Evolutionary conservation across 2,797 vertebrate genomes (phyloP).

Genomic region (Melopsittacus undulatus): DNA sequence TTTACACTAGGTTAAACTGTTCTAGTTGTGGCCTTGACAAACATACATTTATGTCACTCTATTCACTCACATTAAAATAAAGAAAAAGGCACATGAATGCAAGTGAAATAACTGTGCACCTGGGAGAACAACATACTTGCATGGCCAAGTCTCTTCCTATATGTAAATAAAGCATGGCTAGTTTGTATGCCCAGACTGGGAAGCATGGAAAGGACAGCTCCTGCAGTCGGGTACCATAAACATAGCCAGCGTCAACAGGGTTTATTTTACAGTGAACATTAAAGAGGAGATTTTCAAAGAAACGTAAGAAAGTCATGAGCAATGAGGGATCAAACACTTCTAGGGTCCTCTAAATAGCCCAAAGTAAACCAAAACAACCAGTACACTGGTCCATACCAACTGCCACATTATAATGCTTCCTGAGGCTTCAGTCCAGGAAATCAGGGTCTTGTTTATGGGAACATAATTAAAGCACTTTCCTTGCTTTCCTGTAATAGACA

Average conservation of each 20-base stretch:
- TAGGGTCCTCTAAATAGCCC: background rate
- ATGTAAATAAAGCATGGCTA: background rate
- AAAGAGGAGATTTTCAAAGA: slow-evolving; percentile 35
- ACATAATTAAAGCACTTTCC: slow-evolving; percentile 11
- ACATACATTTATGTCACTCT: background rate
- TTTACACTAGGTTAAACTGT: background rate
- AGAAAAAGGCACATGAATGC: background rate
- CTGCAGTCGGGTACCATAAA: background rate
- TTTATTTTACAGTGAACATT: slow-evolving; percentile 9
- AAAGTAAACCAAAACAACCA: background rate
- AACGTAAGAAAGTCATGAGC: background rate
- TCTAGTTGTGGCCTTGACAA: background rate
- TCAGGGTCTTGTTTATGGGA: slow-evolving; percentile 7
- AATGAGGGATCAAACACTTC: background rate
- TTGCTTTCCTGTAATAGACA: slow-evolving; percentile 4
- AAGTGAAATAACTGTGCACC: background rate
- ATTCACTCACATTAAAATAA: background rate
- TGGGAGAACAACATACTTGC: background rate
- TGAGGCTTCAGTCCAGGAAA: slow-evolving; percentile 6
- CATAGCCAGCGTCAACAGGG: background rate
- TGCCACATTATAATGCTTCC: background rate
- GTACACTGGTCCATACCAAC: background rate
- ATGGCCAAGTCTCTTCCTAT: background rate
- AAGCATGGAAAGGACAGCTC: background rate
- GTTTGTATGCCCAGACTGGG: background rate